Conservation (phyloP, 2,888 invertebrate genomes). For the Noctua comes region DNA sequence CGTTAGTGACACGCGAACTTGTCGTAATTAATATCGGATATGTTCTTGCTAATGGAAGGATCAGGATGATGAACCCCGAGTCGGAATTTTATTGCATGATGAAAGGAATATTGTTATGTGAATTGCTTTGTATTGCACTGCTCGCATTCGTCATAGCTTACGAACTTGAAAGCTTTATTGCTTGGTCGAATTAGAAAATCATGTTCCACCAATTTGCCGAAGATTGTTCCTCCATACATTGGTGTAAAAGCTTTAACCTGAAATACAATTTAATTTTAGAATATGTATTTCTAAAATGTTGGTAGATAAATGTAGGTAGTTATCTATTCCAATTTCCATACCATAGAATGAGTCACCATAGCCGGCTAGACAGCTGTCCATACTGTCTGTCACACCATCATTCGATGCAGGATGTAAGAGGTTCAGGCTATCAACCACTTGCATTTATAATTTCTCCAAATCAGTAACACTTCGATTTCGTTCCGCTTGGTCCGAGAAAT, state of each 20-base stretch:
- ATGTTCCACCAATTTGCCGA: conserved; percentile 3
- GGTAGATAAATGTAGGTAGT: too few relatives aligned
- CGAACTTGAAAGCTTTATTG: conserved; percentile 17
- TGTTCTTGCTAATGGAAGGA: conserved; percentile 61
- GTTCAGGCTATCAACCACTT: background rate
- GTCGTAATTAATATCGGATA: conserved; percentile 69
- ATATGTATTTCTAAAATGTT: background rate
- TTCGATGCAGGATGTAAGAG: conserved; percentile 32
- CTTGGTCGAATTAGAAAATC: conserved; percentile 16
- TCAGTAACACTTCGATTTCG: conserved; percentile 16
- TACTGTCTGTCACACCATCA: conserved; percentile 12
- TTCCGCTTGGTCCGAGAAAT: conserved; percentile 24
- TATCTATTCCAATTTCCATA: conserved; percentile 4
- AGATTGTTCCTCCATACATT: background rate
- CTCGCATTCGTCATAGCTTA: conserved; percentile 43
- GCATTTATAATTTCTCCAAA: conserved; percentile 48
- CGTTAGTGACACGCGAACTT: conserved; percentile 78
- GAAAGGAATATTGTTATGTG: conserved; percentile 54
- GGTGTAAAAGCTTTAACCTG: background rate
- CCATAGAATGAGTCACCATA: conserved; percentile 22
- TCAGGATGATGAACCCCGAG: conserved; percentile 61
- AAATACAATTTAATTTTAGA: background rate
- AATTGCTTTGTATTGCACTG: conserved; percentile 52
- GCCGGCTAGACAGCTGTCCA: conserved; percentile 44
- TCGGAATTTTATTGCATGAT: conserved; percentile 54